These are phyloP conservation scores for Echinometra lucunter DNA, from an alignment of 53 echinoderm and acorn worm genomes.

Conservation along the genomic window DNA sequence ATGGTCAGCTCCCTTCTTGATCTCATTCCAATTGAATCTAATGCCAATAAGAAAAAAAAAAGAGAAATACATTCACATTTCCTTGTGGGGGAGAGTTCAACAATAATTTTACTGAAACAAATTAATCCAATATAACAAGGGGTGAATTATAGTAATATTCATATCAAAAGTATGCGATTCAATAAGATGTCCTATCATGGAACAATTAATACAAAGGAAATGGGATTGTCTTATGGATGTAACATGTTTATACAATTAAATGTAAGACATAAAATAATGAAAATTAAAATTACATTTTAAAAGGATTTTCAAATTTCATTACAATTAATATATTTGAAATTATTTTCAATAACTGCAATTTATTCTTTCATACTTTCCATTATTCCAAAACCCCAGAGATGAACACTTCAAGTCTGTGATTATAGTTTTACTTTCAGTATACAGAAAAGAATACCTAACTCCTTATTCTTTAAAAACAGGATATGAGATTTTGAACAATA, in stretches of 20 bases:
- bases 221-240: too few relatives aligned
- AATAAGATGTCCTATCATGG: too few relatives aligned
- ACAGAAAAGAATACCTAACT: background rate
- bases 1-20: background rate
- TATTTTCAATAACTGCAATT: background rate
- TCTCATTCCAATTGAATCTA: background rate
- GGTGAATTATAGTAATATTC: too few relatives aligned
- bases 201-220: too few relatives aligned
- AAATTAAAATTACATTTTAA: too few relatives aligned
- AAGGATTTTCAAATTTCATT: background rate
- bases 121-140: too few relatives aligned
- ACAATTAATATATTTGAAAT: background rate
- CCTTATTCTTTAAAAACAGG: background rate
- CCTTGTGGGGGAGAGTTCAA: too few relatives aligned
- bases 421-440: background rate
- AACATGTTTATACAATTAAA: background rate
- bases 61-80: too few relatives aligned
- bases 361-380: background rate
- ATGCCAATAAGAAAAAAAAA: background rate
- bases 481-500: background rate
- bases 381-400: background rate
- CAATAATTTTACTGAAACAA: too few relatives aligned
- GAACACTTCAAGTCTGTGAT: background rate
- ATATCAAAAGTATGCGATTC: too few relatives aligned
- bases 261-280: background rate